These are phyloP conservation scores for Acholoe squamosa DNA, from an alignment of 2,888 invertebrate species.

Conservation along the genomic window DNA sequence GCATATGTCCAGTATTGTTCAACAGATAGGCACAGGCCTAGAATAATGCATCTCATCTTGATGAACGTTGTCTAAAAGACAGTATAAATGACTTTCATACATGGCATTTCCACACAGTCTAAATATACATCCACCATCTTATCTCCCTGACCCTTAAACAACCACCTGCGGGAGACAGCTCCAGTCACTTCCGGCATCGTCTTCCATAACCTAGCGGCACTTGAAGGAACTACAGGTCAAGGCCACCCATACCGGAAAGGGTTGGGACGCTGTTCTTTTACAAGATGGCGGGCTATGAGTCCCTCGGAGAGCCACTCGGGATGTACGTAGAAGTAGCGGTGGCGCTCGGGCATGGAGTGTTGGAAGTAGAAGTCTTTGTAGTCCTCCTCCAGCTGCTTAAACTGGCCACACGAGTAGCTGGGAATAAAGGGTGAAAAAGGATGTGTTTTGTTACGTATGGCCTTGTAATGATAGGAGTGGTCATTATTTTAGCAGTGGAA, in stretches of 20 bases:
- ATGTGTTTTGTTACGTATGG: too few species aligned
- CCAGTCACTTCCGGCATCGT: not conserved
- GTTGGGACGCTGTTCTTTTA: not conserved
- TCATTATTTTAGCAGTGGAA: too few species aligned
- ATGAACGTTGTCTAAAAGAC: too few species aligned
- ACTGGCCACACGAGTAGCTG: slow-evolving; percentile 37
- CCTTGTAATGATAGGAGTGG: too few species aligned
- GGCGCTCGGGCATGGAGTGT: not conserved
- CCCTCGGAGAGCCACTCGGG: slow-evolving; percentile 40
- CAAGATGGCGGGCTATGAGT: slow-evolving; percentile 15
- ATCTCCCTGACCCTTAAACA: not conserved
- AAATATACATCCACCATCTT: not conserved
- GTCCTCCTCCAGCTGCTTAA: not conserved
- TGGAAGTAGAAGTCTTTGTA: slow-evolving; percentile 31
- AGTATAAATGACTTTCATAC: too few species aligned
- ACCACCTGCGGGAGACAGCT: not conserved
- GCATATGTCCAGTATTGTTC: too few species aligned
- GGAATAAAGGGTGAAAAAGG: too few species aligned
- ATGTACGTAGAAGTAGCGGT: slow-evolving; percentile 39
- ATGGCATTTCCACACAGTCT: too few species aligned
- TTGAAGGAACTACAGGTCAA: not conserved
- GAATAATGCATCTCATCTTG: too few species aligned
- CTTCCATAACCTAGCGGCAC: too few species aligned
- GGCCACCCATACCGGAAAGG: slow-evolving; percentile 50
- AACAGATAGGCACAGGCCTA: too few species aligned